These are phyloP conservation scores for Cynopterus sphinx DNA, from an alignment of 2,797 vertebrate species.

Conservation along the genomic window DNA sequence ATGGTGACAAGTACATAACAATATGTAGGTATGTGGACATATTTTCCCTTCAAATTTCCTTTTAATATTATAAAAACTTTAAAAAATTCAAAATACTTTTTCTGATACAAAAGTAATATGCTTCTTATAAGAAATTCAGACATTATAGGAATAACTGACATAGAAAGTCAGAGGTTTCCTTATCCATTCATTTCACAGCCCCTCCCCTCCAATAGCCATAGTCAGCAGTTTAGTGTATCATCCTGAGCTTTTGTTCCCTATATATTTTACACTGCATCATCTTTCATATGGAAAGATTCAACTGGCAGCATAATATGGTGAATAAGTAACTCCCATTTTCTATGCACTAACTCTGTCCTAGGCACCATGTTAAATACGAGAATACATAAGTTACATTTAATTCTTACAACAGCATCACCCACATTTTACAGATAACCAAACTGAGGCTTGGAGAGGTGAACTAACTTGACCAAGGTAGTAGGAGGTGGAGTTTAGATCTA, in stretches of 20 bases:
- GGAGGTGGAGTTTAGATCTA: not conserved
- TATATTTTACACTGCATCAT: not conserved
- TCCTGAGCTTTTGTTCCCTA: not conserved
- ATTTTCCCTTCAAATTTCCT: not conserved
- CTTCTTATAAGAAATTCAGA: slow-evolving; percentile 35
- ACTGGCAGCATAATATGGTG: not conserved
- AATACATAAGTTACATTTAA: not conserved
- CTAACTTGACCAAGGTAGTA: not conserved
- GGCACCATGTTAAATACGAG: not conserved
- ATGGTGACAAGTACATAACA: not conserved
- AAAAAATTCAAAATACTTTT: slow-evolving; percentile 1
- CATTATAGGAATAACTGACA: not conserved
- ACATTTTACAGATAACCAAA: slow-evolving; percentile 1
- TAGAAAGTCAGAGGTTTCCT: not conserved
- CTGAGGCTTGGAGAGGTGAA: not conserved
- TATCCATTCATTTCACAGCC: not conserved
- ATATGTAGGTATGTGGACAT: not conserved
- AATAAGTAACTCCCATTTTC: not conserved
- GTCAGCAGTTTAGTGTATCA: not conserved
- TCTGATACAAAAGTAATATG: not conserved
- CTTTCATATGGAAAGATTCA: not conserved
- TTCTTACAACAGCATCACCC: not conserved
- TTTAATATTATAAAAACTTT: slow-evolving; percentile 13
- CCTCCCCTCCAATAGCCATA: not conserved
- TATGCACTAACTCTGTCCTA: not conserved